phyloP scores from a whole-genome alignment of 2,888 invertebrate genomes.

The Aradus depressus region DNA sequence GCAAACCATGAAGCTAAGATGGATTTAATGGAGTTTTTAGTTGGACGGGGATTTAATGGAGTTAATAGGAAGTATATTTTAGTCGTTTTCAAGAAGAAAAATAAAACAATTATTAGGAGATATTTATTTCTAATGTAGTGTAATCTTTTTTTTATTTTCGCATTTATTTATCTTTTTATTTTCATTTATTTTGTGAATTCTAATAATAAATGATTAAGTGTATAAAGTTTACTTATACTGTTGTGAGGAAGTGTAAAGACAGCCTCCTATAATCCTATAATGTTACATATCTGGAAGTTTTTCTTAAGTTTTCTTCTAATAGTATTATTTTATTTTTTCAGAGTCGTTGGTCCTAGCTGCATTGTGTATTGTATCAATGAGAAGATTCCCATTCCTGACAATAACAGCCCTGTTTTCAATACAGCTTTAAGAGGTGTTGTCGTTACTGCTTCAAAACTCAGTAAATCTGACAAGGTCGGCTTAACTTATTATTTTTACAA shows the following conservation, averaged over 20 bases:
- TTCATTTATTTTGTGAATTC: too few species aligned
- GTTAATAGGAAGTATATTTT: too few species aligned
- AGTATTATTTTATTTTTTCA: constrained; percentile 37
- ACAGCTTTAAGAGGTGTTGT: constrained; percentile 66
- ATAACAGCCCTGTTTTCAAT: constrained; percentile 63
- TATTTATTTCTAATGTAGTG: constrained; percentile 8
- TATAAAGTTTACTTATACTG: too few species aligned
- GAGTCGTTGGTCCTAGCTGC: constrained; percentile 74
- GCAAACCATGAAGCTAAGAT: too few species aligned
- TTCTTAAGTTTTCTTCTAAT: constrained; percentile 1
- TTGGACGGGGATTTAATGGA: too few species aligned
- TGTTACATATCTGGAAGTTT: too few species aligned
- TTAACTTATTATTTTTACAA: neutral
- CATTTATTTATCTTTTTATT: neutral
- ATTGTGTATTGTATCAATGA: constrained; percentile 60
- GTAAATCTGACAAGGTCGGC: constrained; percentile 41
- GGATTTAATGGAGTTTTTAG: too few species aligned
- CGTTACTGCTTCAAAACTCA: constrained; percentile 50
- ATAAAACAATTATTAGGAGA: too few species aligned
- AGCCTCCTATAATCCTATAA: too few species aligned
- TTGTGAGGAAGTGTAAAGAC: too few species aligned
- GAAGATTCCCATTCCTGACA: constrained; percentile 60
- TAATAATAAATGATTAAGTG: too few species aligned
- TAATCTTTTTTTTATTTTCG: neutral
- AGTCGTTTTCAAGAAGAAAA: too few species aligned